Evolutionary conservation across 2,888 invertebrate species (phyloP).

Genomic region (Cerastis leucographa): DNA sequence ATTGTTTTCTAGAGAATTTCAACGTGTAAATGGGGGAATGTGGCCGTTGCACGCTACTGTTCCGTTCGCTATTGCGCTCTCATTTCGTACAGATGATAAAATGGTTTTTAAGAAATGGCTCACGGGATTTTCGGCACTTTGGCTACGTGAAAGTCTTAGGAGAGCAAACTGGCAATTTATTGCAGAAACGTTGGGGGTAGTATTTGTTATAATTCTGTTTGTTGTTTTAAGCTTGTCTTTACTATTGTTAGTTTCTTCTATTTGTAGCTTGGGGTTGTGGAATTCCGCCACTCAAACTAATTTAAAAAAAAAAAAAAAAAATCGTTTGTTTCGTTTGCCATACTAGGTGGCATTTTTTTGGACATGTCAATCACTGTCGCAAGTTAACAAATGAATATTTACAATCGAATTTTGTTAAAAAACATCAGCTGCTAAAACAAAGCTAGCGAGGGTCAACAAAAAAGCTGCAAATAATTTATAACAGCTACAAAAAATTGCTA

Average conservation of each 20-base stretch:
- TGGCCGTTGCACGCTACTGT: conserved; percentile 60
- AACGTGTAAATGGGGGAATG: conserved; percentile 65
- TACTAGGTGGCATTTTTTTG: neutral
- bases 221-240: conserved; percentile 7
- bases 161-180: conserved; percentile 48
- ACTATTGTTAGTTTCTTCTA: neutral
- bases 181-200: conserved; percentile 2
- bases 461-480: conserved; percentile 40
- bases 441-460: conserved; percentile 11
- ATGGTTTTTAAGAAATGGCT: conserved; percentile 57
- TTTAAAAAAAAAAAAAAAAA: neutral
- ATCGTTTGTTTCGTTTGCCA: neutral
- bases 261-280: neutral
- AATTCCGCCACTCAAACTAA: neutral
- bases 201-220: conserved; percentile 25
- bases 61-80: conserved; percentile 51
- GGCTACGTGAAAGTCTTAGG: conserved; percentile 50
- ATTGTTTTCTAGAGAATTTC: conserved; percentile 66
- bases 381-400: neutral
- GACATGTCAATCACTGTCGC: neutral
- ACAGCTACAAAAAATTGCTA: conserved; percentile 18
- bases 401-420: neutral
- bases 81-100: conserved; percentile 64
- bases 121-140: conserved; percentile 54
- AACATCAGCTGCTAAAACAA: conserved; percentile 5